A percentile compares a stretch with the other conserved stretches of the same genome.
These are phyloP conservation scores for Drosophila anomalata DNA, from an alignment of 2,888 invertebrate genomes.

Conservation along the genomic window DNA sequence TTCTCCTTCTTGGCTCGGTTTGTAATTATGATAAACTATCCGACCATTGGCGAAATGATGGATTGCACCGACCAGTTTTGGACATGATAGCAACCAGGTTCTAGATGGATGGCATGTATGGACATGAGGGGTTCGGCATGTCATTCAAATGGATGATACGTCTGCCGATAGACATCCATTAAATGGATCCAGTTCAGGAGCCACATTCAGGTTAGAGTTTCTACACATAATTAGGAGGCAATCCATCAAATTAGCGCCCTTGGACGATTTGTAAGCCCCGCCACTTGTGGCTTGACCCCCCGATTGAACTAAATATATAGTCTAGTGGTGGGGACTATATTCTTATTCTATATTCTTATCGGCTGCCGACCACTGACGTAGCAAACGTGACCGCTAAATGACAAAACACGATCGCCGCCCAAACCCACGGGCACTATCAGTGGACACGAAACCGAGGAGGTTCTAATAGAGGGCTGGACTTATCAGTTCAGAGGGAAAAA, in stretches of 20 bases:
- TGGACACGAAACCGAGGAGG: not conserved
- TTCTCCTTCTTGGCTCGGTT: slow-evolving; percentile 20
- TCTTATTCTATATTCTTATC: slow-evolving; percentile 23
- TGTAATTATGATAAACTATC: slow-evolving; percentile 66
- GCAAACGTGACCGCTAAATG: slow-evolving; percentile 61
- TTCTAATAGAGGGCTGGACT: slow-evolving; percentile 11
- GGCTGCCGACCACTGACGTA: slow-evolving; percentile 26
- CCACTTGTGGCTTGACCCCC: slow-evolving; percentile 18
- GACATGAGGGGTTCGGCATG: slow-evolving; percentile 26
- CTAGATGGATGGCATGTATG: slow-evolving; percentile 20
- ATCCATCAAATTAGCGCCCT: slow-evolving; percentile 61
- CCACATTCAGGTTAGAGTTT: not conserved
- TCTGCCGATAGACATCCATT: slow-evolving; percentile 5
- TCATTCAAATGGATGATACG: slow-evolving; percentile 10
- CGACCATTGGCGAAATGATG: slow-evolving; percentile 40
- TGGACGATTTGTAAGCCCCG: slow-evolving; percentile 51
- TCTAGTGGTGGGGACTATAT: slow-evolving; percentile 2
- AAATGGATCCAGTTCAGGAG: not conserved
- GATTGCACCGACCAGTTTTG: slow-evolving; percentile 50
- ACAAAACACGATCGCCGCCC: slow-evolving; percentile 38
- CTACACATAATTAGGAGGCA: slow-evolving; percentile 17
- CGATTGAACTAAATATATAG: slow-evolving; percentile 2
- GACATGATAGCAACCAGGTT: slow-evolving; percentile 22
- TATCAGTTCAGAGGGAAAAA: slow-evolving; percentile 3
- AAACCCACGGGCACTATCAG: slow-evolving; percentile 23